phyloP scores from a whole-genome alignment of 2,113 vertebrate species.

The Tyto alba region DNA sequence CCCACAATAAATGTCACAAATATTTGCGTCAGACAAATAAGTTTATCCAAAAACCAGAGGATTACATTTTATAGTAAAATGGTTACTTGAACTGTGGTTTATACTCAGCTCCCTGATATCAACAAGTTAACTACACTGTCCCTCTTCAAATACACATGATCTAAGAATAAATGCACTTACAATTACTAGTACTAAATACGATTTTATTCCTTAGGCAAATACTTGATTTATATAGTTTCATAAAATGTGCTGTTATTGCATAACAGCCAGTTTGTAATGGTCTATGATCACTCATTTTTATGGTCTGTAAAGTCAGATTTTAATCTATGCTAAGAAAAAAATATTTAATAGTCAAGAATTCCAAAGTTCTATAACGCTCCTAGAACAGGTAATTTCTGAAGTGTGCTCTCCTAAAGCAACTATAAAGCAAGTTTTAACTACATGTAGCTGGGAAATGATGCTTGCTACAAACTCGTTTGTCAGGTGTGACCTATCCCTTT shows the following conservation, averaged over 20 bases:
- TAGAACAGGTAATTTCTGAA: background rate
- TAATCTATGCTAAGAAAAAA: background rate
- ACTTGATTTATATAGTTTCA: background rate
- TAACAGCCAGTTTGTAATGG: background rate
- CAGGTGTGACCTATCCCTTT: background rate
- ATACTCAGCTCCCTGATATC: background rate
- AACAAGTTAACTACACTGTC: background rate
- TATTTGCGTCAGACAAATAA: accelerated
- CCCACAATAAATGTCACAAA: background rate
- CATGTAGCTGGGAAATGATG: background rate
- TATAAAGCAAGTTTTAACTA: background rate
- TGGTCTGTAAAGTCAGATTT: background rate
- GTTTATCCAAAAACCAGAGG: background rate
- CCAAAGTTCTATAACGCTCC: background rate
- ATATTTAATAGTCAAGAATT: background rate
- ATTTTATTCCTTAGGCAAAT: background rate
- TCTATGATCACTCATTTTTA: background rate
- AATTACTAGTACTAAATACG: background rate
- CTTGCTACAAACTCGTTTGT: background rate
- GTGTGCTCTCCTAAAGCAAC: background rate
- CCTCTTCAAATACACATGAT: background rate
- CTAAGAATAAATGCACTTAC: background rate
- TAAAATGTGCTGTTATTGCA: background rate
- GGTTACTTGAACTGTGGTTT: background rate
- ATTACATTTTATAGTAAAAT: background rate